phyloP scores from a whole-genome alignment of 2,113 vertebrate species.

The Odocoileus hemionus region DNA sequence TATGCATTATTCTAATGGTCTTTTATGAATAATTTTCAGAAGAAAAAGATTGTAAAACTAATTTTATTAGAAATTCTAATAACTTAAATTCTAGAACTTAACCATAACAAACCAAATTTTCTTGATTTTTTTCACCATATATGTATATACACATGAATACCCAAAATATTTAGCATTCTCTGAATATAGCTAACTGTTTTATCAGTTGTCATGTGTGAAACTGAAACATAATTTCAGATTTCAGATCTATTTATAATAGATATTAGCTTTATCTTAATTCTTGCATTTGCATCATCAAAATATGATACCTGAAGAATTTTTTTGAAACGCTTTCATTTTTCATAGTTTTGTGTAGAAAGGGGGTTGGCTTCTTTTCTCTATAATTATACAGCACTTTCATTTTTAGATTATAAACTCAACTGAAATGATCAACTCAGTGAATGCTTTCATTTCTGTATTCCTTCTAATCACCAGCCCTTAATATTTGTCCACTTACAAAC shows the following conservation, averaged over 20 bases:
- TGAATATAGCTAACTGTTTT: background rate
- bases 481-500: constrained; percentile 18
- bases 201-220: constrained; percentile 3
- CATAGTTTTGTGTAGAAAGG: constrained; percentile 20
- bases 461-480: constrained; percentile 16
- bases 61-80: constrained; percentile 34
- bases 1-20: background rate
- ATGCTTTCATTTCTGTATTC: constrained; percentile 48
- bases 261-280: constrained; percentile 45
- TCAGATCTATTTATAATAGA: background rate
- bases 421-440: background rate
- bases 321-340: constrained; percentile 19
- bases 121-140: background rate
- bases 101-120: background rate
- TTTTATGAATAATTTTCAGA: constrained; percentile 16
- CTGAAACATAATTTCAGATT: constrained; percentile 34
- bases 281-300: constrained; percentile 20
- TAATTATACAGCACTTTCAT: constrained; percentile 40
- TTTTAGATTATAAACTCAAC: constrained; percentile 46
- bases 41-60: constrained; percentile 2
- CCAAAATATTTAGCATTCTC: background rate
- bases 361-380: background rate
- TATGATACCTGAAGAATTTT: background rate
- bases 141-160: background rate
- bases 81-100: background rate